Conservation (phyloP, 2,797 vertebrate species). For the Sarcoramphus papa region DNA sequence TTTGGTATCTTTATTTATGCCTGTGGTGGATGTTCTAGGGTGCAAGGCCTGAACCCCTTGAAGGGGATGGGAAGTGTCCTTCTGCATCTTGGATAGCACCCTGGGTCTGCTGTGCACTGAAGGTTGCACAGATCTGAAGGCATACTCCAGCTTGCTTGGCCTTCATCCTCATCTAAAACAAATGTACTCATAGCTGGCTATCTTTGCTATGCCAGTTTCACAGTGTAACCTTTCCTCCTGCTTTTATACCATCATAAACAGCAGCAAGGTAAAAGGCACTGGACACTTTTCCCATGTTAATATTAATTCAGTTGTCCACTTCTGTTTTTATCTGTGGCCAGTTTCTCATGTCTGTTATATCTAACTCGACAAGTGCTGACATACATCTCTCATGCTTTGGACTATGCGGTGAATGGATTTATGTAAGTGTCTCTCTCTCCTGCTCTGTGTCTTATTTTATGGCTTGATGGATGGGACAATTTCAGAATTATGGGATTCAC, state of each 20-base stretch:
- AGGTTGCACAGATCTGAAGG: background rate
- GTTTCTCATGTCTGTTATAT: background rate
- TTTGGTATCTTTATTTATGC: background rate
- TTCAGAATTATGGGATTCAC: background rate
- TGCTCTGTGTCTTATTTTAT: background rate
- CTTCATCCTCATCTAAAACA: background rate
- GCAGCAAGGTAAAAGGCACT: background rate
- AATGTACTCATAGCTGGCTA: background rate
- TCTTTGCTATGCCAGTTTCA: background rate
- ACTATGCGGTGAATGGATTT: background rate
- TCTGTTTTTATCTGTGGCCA: background rate
- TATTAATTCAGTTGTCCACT: background rate
- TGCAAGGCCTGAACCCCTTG: rapidly evolving
- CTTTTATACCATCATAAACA: background rate
- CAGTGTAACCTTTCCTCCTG: background rate
- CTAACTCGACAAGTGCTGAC: background rate
- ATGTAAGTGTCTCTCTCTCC: background rate
- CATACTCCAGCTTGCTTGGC: rapidly evolving
- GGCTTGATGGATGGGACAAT: background rate
- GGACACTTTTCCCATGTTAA: background rate
- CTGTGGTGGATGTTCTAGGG: background rate
- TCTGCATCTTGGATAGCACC: background rate
- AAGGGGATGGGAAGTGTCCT: background rate
- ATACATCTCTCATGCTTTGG: background rate
- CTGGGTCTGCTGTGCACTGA: background rate